Percentiles rank a stretch among this genome's conserved stretches.
Conservation (phyloP, 2,888 invertebrate species). For the Orthosia cruda region DNA sequence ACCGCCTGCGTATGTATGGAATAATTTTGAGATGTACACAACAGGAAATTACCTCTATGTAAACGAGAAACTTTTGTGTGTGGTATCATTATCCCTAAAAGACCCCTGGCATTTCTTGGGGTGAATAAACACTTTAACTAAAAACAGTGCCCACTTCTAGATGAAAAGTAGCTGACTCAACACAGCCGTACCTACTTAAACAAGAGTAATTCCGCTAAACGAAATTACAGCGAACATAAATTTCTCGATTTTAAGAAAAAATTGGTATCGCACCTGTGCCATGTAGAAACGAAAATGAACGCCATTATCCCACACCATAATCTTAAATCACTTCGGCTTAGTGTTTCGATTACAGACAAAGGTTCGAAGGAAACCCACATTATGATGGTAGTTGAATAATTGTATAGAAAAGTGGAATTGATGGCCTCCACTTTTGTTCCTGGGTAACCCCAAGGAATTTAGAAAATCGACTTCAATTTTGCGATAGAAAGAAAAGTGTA, state of each 20-base stretch:
- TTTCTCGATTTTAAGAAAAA: slow-evolving; percentile 86
- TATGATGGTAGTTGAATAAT: slow-evolving; percentile 91
- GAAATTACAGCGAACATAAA: slow-evolving; percentile 81
- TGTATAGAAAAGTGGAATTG: slow-evolving; percentile 90
- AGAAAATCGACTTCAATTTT: slow-evolving; percentile 37
- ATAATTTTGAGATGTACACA: slow-evolving; percentile 73
- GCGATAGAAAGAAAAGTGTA: slow-evolving; percentile 15
- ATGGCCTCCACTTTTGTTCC: slow-evolving; percentile 78
- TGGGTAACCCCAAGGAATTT: slow-evolving; percentile 58
- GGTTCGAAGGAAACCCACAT: slow-evolving; percentile 89
- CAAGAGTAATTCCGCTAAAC: slow-evolving; percentile 76
- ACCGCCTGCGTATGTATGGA: slow-evolving; percentile 68
- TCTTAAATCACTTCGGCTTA: slow-evolving; percentile 91
- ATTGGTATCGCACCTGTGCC: slow-evolving; percentile 86
- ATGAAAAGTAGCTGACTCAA: slow-evolving; percentile 53
- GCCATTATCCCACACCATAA: slow-evolving; percentile 91
- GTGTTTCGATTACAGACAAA: slow-evolving; percentile 91
- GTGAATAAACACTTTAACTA: slow-evolving; percentile 56
- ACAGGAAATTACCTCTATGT: slow-evolving; percentile 74
- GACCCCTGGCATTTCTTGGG: slow-evolving; percentile 50
- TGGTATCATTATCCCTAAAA: slow-evolving; percentile 62
- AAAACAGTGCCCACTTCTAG: slow-evolving; percentile 61
- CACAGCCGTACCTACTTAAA: slow-evolving; percentile 56
- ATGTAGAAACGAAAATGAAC: slow-evolving; percentile 86
- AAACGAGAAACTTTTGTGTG: slow-evolving; percentile 67